Percentiles rank a stretch among this genome's conserved stretches.
Conservation (phyloP, 2,113 vertebrate species). For the Procavia capensis region DNA sequence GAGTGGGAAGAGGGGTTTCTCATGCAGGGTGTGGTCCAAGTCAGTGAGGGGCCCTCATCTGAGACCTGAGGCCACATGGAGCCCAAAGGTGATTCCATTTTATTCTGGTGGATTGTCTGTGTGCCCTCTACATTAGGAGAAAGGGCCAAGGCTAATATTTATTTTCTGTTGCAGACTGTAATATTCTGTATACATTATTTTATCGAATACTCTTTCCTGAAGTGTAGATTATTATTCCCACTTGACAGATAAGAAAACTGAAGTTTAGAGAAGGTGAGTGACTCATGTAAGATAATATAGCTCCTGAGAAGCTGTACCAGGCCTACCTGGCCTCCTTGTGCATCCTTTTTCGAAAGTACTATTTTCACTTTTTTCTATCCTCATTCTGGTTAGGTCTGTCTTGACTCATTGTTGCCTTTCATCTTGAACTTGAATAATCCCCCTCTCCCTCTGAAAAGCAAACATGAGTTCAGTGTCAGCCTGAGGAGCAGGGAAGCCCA, state of each 20-base stretch:
- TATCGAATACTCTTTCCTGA: not conserved
- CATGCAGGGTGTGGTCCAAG: not conserved
- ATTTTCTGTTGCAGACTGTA: not conserved
- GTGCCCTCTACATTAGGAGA: not conserved
- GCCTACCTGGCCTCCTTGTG: not conserved
- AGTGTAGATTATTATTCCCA: not conserved
- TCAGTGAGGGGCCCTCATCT: not conserved
- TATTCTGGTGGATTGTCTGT: not conserved
- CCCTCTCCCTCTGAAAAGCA: not conserved
- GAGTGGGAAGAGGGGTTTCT: not conserved
- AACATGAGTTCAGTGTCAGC: not conserved
- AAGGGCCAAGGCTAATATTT: not conserved
- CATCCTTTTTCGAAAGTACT: not conserved
- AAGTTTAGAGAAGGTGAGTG: not conserved
- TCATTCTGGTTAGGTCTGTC: not conserved
- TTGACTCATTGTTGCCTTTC: conserved; percentile 31
- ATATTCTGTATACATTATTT: not conserved
- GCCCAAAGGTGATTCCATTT: not conserved
- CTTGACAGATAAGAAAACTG: not conserved
- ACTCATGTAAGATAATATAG: not conserved
- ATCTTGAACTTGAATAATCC: conserved; percentile 14
- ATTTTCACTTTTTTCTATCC: not conserved
- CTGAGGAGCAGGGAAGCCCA: not conserved
- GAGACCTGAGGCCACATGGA: not conserved
- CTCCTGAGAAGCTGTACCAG: not conserved